Evolutionary conservation across 1,140 invertebrate genomes (phyloP), one percentile per base, ranked within the genome.

Genomic region (Caerostris darwini): DNA sequence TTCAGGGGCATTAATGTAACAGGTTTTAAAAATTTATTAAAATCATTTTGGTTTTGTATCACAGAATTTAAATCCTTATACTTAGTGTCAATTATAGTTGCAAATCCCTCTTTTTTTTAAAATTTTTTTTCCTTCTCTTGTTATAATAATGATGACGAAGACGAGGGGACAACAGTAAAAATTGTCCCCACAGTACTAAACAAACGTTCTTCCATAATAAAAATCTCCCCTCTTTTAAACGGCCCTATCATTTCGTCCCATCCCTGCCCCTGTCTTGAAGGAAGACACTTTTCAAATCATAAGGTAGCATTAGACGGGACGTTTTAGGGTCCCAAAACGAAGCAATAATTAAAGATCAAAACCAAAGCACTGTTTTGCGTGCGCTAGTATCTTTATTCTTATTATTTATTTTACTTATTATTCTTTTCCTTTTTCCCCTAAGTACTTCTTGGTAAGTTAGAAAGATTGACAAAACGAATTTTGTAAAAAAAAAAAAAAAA

Each of bases 311-410:
- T 83, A n/a, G 34, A 6, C 0, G 12, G 34, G 34, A 34, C 71
- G 71, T 53, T 77, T 53, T 14, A 12, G 19, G 34, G 71, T 8
- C 34, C 12, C 34, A 53, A 83, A 58, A 57, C 82, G 58, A 87
- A 64, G 59, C 85, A 87, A 87, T 87, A 87, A 87, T 87, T 87
- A 87, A 87, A 59, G 59, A 87, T 87, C 85, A 87, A 64, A 87
- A 87, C 85, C 53, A 59, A 64, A 87, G 57, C 85, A 64, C 59
- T 19, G 19, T 67, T 89, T 89, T 54, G 87, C 87, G 87, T 89
- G 87, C 59, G 50, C 57, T 64, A 58, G 7, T 87, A 19, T 50
- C 82, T 58, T 58, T 71, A 34, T 77, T 77, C 53, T 77, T 50
- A 71, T 71, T 34, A 71, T 34, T 19, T 64, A 7, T 64, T 64